phyloP scores from a whole-genome alignment of 2,888 invertebrate genomes.

The Lutraria lutraria region DNA sequence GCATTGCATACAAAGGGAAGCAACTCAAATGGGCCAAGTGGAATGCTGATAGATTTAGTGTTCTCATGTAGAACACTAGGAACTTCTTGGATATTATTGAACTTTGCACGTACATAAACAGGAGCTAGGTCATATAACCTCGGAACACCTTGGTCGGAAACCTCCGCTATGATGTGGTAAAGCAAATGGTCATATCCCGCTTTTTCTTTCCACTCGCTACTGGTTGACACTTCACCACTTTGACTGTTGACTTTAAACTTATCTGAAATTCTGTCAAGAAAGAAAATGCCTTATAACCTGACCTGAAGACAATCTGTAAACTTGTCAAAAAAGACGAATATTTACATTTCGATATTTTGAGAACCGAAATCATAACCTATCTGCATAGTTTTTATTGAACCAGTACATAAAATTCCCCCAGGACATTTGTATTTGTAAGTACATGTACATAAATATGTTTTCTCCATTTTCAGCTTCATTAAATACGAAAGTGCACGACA shows the following conservation, averaged over 20 bases:
- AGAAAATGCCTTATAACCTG: neutral
- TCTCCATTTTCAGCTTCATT: too few relatives aligned
- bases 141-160: slow-evolving; percentile 52
- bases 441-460: too few relatives aligned
- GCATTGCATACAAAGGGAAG: neutral
- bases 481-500: too few relatives aligned
- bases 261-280: slow-evolving; percentile 14
- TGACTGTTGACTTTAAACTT: slow-evolving; percentile 30
- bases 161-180: slow-evolving; percentile 43
- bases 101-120: slow-evolving; percentile 53
- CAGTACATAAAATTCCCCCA: too few relatives aligned
- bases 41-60: neutral
- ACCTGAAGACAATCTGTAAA: too few relatives aligned
- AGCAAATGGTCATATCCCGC: slow-evolving; percentile 11
- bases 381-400: too few relatives aligned
- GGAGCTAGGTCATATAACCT: slow-evolving; percentile 31
- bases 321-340: too few relatives aligned
- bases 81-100: neutral
- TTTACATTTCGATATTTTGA: too few relatives aligned
- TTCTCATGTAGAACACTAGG: neutral
- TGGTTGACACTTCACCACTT: slow-evolving; percentile 24
- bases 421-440: too few relatives aligned
- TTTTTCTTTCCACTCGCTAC: slow-evolving; percentile 16
- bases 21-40: neutral
- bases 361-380: too few relatives aligned